These are phyloP conservation scores for Euwallacea fornicatus DNA, from an alignment of 1,140 invertebrate species.

Conservation along the genomic window DNA sequence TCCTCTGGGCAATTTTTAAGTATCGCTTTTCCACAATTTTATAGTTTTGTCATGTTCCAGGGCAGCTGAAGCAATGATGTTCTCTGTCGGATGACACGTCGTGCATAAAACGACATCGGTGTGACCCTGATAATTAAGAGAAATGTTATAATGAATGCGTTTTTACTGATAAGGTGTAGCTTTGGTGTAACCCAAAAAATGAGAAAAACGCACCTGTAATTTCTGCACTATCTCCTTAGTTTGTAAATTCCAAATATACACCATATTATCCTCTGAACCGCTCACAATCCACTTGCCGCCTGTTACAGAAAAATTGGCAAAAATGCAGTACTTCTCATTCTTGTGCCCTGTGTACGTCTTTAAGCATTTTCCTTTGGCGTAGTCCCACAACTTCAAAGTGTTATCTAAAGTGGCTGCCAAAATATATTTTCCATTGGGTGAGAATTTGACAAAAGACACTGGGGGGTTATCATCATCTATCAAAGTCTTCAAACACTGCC, in stretches of 20 bases:
- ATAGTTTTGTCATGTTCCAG: slow-evolving; percentile 99
- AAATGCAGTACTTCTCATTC: slow-evolving; percentile 99
- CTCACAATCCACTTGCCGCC: slow-evolving; percentile 99
- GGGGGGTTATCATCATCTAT: slow-evolving; percentile 98
- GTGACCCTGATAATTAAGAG: slow-evolving; percentile 69
- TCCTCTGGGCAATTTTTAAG: slow-evolving; percentile 48
- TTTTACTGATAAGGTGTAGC: background rate
- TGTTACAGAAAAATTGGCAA: slow-evolving; percentile 99
- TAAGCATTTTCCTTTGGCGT: slow-evolving; percentile 95
- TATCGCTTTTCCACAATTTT: slow-evolving; percentile 98
- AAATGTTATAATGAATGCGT: background rate
- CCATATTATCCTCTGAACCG: slow-evolving; percentile 98
- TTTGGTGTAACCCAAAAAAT: background rate
- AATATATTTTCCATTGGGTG: slow-evolving; percentile 99
- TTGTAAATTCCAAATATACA: slow-evolving; percentile 99
- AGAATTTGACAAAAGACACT: slow-evolving; percentile 99
- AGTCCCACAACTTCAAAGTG: slow-evolving; percentile 98
- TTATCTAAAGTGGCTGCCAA: slow-evolving; percentile 97
- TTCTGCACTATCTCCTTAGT: slow-evolving; percentile 99
- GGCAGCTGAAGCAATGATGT: slow-evolving; percentile 98
- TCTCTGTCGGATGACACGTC: slow-evolving; percentile 97
- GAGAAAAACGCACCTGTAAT: slow-evolving; percentile 57
- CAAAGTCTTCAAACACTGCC: slow-evolving; percentile 97
- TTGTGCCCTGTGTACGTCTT: slow-evolving; percentile 98
- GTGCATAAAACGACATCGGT: slow-evolving; percentile 98